Evolutionary conservation across 2,797 vertebrate genomes (phyloP), one percentile per base, ranked within the genome.

Genomic region (Poecilia picta): DNA sequence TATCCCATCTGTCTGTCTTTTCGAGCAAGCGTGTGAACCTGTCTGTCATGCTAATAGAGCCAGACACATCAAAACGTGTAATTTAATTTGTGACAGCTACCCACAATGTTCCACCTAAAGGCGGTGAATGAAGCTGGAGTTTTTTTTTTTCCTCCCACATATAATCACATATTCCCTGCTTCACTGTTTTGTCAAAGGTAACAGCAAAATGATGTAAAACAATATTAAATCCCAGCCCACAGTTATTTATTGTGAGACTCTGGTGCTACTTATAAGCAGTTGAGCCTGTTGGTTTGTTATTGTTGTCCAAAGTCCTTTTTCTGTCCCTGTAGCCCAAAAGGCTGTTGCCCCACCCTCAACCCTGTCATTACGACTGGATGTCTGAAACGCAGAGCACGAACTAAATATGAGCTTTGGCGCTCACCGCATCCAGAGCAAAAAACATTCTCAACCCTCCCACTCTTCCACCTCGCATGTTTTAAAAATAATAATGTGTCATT

Each of bases 371-470:
- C 89, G 89, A 92, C 92, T 91, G 91, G 92, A 96, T 94, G 92
- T 91, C 90, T 82, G 90, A 88, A 93, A 93, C 80, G 81, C 91
- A 45, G 92, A 93, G 95, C 89, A 73, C 91, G 93, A 94, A 91
- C 93, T 95, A 95, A 96, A 96, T 95, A 95, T 94, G 94, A 95
- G 92, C 92, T 93, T 95, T 96, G 95, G 95, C 92, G 33, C 89
- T 87, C 49, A 43, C 81, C 73, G 82, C 87, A 87, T 91, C 88
- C 88, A 83, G 85, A 90, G 85, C 84, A 90, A 92, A 92, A 92
- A 85, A 83, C 51, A 51, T 80, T 89, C 82, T 79, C 78, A 89
- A 89, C 90, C 89, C 93, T 92, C 93, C 91, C 89, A 92, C 93
- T 93, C 91, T 81, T 91, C 92, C 92, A 93, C 94, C 93, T 93